Conservation (phyloP, 2,113 vertebrate species). For the crab-eating macaque (Macaca fascicularis) region T2T-MFA8v1.1 NC_088379.1:57122001-57122500, state of each 20-base stretch:
- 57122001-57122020: not conserved
- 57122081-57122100: not conserved
- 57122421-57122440: not conserved
- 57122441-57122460: not conserved
- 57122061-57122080: not conserved
- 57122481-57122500: not conserved
- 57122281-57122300: not conserved
- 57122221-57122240: not conserved
- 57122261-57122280: not conserved
- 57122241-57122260: not conserved
- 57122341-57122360: not conserved
- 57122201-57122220: not conserved
- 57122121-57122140: not conserved
- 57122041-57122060: not conserved
- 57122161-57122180: not conserved
- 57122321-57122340: not conserved
- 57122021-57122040: not conserved
- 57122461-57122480: not conserved
- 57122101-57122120: not conserved
- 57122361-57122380: not conserved
- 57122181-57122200: not conserved
- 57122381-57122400: not conserved
- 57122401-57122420: not conserved
- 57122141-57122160: accelerated
- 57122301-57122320: not conserved